Evolutionary conservation across 1,140 invertebrate species (phyloP).

Genomic region (Reticulitermes speratus): DNA sequence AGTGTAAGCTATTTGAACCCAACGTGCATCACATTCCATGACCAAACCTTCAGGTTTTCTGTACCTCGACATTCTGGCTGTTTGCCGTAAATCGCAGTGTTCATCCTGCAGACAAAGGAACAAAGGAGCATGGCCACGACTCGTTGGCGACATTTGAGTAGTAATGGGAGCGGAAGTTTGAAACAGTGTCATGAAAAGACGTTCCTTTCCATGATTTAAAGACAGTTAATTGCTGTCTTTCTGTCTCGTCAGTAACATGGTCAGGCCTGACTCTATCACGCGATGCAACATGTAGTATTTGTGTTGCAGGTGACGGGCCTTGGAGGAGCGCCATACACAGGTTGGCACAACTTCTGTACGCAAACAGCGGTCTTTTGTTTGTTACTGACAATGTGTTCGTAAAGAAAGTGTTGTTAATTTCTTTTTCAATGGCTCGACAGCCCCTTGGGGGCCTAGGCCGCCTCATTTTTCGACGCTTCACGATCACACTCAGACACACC

Average conservation of each 20-base stretch:
- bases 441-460: too few species aligned
- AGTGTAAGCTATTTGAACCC: too few species aligned
- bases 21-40: too few species aligned
- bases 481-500: too few species aligned
- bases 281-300: neutral
- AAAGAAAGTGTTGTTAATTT: neutral
- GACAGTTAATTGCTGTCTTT: neutral
- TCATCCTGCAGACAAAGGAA: too few species aligned
- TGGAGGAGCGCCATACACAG: neutral
- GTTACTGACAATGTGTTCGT: neutral
- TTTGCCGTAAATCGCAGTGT: too few species aligned
- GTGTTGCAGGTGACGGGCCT: neutral
- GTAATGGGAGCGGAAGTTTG: neutral
- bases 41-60: too few species aligned
- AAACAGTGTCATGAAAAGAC: neutral
- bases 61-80: too few species aligned
- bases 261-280: neutral
- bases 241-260: neutral
- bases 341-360: neutral
- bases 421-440: too few species aligned
- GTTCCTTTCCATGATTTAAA: neutral
- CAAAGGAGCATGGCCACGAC: neutral
- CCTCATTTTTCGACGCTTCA: too few species aligned
- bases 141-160: neutral
- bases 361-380: neutral